Conservation (phyloP, 2,888 invertebrate species). For the Neocrepidodera transversa region DNA sequence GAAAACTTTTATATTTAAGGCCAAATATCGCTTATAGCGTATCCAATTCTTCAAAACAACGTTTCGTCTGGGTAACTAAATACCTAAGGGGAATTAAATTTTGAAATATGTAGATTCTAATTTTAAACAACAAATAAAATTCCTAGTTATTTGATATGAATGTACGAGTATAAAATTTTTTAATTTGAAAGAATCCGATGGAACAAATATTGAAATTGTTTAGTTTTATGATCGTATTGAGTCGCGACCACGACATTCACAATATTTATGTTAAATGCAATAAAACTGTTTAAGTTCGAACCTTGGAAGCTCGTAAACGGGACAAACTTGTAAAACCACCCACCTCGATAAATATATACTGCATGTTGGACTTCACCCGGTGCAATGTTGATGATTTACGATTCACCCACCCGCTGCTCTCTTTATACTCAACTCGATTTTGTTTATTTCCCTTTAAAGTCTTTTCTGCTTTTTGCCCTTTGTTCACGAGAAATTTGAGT, state of each 20-base stretch:
- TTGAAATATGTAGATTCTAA: too few relatives aligned
- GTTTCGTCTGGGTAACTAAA: too few relatives aligned
- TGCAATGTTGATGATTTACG: constrained; percentile 55
- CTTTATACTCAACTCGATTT: constrained; percentile 50
- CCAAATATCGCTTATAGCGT: too few relatives aligned
- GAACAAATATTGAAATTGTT: constrained; percentile 30
- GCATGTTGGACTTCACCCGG: constrained; percentile 45
- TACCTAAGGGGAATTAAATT: too few relatives aligned
- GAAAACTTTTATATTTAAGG: too few relatives aligned
- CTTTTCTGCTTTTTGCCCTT: constrained; percentile 41
- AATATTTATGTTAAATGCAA: constrained; percentile 51
- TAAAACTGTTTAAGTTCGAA: constrained; percentile 47
- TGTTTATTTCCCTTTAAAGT: constrained; percentile 51
- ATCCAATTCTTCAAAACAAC: too few relatives aligned
- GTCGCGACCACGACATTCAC: constrained; percentile 46
- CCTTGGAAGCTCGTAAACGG: constrained; percentile 46
- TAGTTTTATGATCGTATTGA: constrained; percentile 43
- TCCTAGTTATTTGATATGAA: neutral
- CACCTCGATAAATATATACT: constrained; percentile 42
- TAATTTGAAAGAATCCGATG: constrained; percentile 13
- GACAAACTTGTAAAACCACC: constrained; percentile 52
- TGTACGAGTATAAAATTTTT: neutral
- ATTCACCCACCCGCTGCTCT: constrained; percentile 54
- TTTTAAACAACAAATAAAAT: too few relatives aligned
- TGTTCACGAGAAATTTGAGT: constrained; percentile 43